Conservation (phyloP, 2,888 invertebrate genomes). For the Podabrus alpinus region DNA sequence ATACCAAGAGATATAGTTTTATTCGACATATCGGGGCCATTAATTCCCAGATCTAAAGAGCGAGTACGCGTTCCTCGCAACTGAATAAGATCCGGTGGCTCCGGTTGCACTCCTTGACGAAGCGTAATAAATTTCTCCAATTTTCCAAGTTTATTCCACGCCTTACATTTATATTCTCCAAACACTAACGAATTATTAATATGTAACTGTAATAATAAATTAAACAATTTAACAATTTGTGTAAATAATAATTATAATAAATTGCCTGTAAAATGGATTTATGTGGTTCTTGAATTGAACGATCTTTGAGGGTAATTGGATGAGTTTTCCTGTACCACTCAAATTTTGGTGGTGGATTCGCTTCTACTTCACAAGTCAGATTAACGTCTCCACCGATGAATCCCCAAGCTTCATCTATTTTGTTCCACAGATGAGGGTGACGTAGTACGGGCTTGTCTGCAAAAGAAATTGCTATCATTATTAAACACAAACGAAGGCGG, state of each 20-base stretch:
- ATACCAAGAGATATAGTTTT: slow-evolving; percentile 40
- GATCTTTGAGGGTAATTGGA: slow-evolving; percentile 33
- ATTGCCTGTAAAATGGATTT: slow-evolving; percentile 22
- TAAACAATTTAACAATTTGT: neutral
- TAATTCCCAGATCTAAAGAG: slow-evolving; percentile 44
- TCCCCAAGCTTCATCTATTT: slow-evolving; percentile 53
- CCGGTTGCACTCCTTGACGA: slow-evolving; percentile 60
- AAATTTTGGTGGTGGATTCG: slow-evolving; percentile 60
- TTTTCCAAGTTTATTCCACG: slow-evolving; percentile 58
- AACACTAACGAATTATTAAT: slow-evolving; percentile 51
- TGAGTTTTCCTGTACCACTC: slow-evolving; percentile 57
- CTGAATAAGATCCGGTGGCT: slow-evolving; percentile 52
- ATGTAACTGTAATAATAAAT: slow-evolving; percentile 42
- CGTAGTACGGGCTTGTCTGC: slow-evolving; percentile 35
- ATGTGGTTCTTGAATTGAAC: slow-evolving; percentile 18
- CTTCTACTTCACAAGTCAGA: slow-evolving; percentile 79
- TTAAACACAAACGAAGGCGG: neutral
- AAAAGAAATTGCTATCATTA: neutral
- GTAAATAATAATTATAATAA: neutral
- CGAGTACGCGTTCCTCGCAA: slow-evolving; percentile 42
- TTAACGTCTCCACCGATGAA: slow-evolving; percentile 61
- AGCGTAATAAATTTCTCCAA: slow-evolving; percentile 58
- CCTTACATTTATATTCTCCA: slow-evolving; percentile 61
- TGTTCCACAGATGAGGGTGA: slow-evolving; percentile 40
- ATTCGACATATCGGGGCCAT: slow-evolving; percentile 38